Percentiles rank a stretch among this genome's conserved stretches.
These are phyloP conservation scores for Volucella bombylans DNA, from an alignment of 2,888 invertebrate genomes.

Conservation along the genomic window DNA sequence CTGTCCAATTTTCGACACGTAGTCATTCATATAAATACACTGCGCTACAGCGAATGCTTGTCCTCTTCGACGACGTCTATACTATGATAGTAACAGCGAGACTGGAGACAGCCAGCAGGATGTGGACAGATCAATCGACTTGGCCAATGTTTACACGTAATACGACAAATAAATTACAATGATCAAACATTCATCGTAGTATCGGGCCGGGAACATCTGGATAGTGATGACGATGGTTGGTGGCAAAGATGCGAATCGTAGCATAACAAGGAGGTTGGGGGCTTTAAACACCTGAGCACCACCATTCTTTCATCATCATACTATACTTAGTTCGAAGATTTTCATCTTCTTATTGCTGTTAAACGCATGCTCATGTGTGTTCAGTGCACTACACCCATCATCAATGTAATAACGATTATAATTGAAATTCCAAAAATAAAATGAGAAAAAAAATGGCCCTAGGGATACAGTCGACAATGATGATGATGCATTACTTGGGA, in stretches of 20 bases:
- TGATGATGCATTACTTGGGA: constrained; percentile 54
- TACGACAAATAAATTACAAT: constrained; percentile 82
- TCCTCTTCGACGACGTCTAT: neutral
- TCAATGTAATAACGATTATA: constrained; percentile 35
- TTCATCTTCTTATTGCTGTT: constrained; percentile 45
- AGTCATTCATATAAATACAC: constrained; percentile 77
- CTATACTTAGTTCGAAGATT: constrained; percentile 17
- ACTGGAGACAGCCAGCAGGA: constrained; percentile 71
- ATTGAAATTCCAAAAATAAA: constrained; percentile 40
- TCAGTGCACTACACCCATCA: constrained; percentile 34
- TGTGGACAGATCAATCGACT: constrained; percentile 74
- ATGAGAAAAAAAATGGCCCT: constrained; percentile 23
- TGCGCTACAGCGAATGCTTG: constrained; percentile 28
- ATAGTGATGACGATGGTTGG: constrained; percentile 28
- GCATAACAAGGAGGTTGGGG: constrained; percentile 16
- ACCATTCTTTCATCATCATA: constrained; percentile 28
- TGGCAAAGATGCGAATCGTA: constrained; percentile 30
- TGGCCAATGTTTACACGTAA: constrained; percentile 82
- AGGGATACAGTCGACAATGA: constrained; percentile 42
- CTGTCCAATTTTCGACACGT: constrained; percentile 80
- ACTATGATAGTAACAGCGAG: constrained; percentile 26
- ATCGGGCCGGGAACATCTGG: constrained; percentile 60
- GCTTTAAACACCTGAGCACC: constrained; percentile 42
- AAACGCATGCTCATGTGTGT: constrained; percentile 39
- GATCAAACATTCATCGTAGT: constrained; percentile 73